Base-by-base conservation (phyloP, 2,113 vertebrate genomes). In the Sceloporus undulatus region DNA sequence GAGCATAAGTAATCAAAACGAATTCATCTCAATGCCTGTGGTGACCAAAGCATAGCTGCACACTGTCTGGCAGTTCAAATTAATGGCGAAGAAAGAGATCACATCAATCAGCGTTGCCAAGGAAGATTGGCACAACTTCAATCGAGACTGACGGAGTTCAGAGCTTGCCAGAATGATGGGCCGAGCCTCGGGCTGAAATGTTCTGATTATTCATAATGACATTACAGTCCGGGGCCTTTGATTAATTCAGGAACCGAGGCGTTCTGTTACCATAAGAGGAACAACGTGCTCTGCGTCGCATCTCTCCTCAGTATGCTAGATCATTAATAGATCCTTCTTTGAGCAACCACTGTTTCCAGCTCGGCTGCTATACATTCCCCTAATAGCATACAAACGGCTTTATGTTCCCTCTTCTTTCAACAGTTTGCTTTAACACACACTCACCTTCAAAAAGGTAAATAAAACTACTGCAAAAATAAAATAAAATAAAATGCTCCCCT, bases 191-290 rank as follows among this genome's bases (percentile, higher is more conserved):
- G 94, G 86, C 90, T 90, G 89, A 89, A 96, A 90, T 79, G 86
- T 91, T 94, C 94, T 91, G 95, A 94, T 94, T 95, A 92, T 94
- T 94, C 92, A 92, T 93, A 95, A 94, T 84, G 92, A 91, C 89
- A 94, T 85, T 90, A 92, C 76, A 91, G 91, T 90, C 94, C 80
- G 84, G 85, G 68, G 90, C 84, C 86, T 92, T 88, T 90, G 91
- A 96, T 92, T 90, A 93, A 93, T 95, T 92, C 90, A 90, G 87
- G 88, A 94, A 90, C 65, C 71, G 90, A 92, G 91, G 87, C n/a
- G 66, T 89, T 87, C 79, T 59, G 82, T 90, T 91, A 91, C 59
- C 93, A 52, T 88, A 88, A 94, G 88, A 89, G 87, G 66, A 85
- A 82, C 82, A 90, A 70, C 71, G 0, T 0, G 88, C 85, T 25